Evolutionary conservation across 1,140 invertebrate species (phyloP), one percentile per base, ranked within the genome.

Genomic region (Lepidostoma basale): DNA sequence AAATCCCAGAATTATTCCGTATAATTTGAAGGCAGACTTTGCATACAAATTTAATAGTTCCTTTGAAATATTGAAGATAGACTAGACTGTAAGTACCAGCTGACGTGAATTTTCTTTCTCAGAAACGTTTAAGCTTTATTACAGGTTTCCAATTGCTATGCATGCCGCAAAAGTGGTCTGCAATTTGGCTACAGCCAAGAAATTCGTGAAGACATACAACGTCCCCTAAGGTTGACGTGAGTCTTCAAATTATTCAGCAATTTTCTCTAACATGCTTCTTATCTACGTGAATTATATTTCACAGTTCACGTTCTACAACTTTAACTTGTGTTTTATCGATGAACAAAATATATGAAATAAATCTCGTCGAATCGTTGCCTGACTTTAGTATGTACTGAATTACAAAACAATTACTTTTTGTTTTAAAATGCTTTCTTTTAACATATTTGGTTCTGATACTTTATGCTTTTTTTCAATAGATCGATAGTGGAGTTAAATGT

Each of bases 101-200:
- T 54, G 49, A 54, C 28, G 49, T 30, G 14, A 26, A 54, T 16
- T 33, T 54, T 54, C 28, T 33, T 54, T 28, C 44, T 22, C 44
- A 47, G 44, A 47, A 59, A 22, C 30, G 18, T 59, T 23, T 59
- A 39, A 59, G 20, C 26, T 59, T 59, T 40, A 59, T 54, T 54
- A 33, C 49, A 26, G 49, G 49, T 54, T 54, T 28, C 23, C 23
- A 54, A 54, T 54, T 54, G 28, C 44, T 54, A n/a, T 59, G 28
- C 56, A 59, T 40, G 56, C 56, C 56, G 16, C 33, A 59, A 59
- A 59, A 59, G 56, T 40, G 30, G 56, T 59, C 56, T 39, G 33
- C 56, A 40, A 59, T 59, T 59, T 59, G 33, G 56, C 14, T 30
- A 10, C 44, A 23, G 44, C 20, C 20, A 47, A 47, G 44, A 22